Evolutionary conservation across 2,888 invertebrate species (phyloP).

Genomic region (Nycteola revayana): DNA sequence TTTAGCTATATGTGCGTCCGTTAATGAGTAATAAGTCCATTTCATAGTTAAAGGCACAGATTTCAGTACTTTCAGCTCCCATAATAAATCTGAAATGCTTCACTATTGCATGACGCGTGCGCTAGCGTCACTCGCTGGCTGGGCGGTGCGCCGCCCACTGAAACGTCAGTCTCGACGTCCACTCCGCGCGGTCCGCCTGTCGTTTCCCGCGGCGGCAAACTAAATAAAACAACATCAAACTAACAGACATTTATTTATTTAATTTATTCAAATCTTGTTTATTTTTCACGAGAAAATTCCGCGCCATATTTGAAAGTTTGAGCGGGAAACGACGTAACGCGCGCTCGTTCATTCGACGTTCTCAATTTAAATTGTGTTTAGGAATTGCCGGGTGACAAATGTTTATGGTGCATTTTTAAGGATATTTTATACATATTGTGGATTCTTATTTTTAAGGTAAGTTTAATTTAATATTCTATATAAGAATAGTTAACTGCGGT

Average conservation of each 20-base stretch:
- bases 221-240: constrained; percentile 15
- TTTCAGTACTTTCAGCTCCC: no score
- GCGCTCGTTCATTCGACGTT: constrained; percentile 44
- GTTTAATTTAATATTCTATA: no score
- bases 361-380: constrained; percentile 57
- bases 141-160: constrained; percentile 75
- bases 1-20: no score
- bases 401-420: constrained; percentile 49
- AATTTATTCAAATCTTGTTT: no score
- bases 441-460: constrained; percentile 59
- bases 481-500: no score
- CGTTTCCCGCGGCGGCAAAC: constrained; percentile 55
- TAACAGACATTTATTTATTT: constrained; percentile 3
- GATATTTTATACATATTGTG: constrained; percentile 38
- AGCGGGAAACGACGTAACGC: constrained; percentile 59
- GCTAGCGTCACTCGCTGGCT: constrained; percentile 44
- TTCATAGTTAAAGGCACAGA: no score
- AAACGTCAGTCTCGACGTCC: constrained; percentile 78
- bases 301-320: constrained; percentile 35
- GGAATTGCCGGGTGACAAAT: constrained; percentile 49
- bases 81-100: constrained; percentile 29
- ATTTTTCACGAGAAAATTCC: constrained; percentile 1
- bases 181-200: constrained; percentile 82
- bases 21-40: no score
- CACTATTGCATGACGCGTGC: constrained; percentile 60